Base-by-base conservation (phyloP, 2,888 invertebrate species). In the Therioaphis trifolii region DNA sequence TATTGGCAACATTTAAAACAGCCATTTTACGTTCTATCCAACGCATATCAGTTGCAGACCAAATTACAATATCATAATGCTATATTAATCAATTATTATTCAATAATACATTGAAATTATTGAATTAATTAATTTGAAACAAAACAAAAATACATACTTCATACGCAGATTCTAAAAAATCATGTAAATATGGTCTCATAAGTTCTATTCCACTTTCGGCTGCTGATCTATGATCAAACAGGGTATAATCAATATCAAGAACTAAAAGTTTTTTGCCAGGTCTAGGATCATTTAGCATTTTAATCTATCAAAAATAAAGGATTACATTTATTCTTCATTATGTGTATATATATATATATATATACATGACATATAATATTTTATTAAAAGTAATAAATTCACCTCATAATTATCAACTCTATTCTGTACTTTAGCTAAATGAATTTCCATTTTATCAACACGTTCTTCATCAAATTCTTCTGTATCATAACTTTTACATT, bases 21-120 rank as follows among this genome's bases (percentile, higher is more conserved):
- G 94, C 93, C 97, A 99, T 97, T 89, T 98, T 98, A 87, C 97
- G 97, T 87, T 97, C 95, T 68, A 99, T 98, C 98, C 98, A 98
- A 87, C 96, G 97, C 97, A 98, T 98, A 85, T 95, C 95, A 0
- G 98, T 98, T 0, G 98, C 98, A 4, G 98, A 98, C 98, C 98
- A 99, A 86, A 99, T 98, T 0, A 96, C 97, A 86, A 98, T 98
- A 87, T 98, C 98, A 87, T 98, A 98, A 89, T 96, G 91, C 88
- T 89, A 85, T 1, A 86, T 85, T 68, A 55, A 78, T 35, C 7
- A 35, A 11, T 21, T 63, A 43, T 2, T 84, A 68, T 71, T 55
- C 14, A 63, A 14, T 52, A 35, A 49, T 29, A 14, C 43, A 35
- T 66, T n/a, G 12, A 29, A 18, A 14, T 35, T 15, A 12, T 63